Percentiles rank a stretch among this genome's conserved stretches.
Conservation (phyloP, 2,113 vertebrate species). For the Procavia capensis region DNA sequence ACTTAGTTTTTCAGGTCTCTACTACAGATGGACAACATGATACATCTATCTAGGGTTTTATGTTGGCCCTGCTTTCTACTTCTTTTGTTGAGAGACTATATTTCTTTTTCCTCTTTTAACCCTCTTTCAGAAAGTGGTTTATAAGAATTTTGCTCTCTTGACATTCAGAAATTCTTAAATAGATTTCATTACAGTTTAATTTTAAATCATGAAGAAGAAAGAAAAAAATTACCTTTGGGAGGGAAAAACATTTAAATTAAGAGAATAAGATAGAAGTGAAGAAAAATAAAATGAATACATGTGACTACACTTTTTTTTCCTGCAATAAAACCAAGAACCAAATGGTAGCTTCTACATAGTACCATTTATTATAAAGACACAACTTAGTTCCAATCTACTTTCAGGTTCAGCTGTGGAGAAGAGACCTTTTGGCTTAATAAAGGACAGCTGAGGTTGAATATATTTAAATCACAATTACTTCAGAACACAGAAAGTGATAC, state of each 20-base stretch:
- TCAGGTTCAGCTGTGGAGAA: neutral
- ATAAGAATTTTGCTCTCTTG: neutral
- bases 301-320: conserved; percentile 40
- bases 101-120: neutral
- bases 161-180: neutral
- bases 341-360: neutral
- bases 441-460: conserved; percentile 51
- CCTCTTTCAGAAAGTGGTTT: neutral
- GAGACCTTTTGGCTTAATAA: conserved; percentile 53
- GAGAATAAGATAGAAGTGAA: neutral
- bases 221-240: conserved; percentile 15
- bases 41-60: too few species aligned
- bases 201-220: conserved; percentile 32
- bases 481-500: conserved; percentile 40
- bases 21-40: too few species aligned
- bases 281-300: conserved; percentile 50
- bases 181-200: conserved; percentile 26
- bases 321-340: conserved; percentile 26
- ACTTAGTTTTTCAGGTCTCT: too few species aligned
- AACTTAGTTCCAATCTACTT: conserved; percentile 33
- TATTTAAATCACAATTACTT: conserved; percentile 48
- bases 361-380: conserved; percentile 42
- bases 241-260: conserved; percentile 3
- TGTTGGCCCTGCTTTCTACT: too few species aligned
- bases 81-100: neutral